Percentiles rank a stretch among this genome's conserved stretches.
phyloP scores from a whole-genome alignment of 23 tunicate species.

The Styela plicata region DNA sequence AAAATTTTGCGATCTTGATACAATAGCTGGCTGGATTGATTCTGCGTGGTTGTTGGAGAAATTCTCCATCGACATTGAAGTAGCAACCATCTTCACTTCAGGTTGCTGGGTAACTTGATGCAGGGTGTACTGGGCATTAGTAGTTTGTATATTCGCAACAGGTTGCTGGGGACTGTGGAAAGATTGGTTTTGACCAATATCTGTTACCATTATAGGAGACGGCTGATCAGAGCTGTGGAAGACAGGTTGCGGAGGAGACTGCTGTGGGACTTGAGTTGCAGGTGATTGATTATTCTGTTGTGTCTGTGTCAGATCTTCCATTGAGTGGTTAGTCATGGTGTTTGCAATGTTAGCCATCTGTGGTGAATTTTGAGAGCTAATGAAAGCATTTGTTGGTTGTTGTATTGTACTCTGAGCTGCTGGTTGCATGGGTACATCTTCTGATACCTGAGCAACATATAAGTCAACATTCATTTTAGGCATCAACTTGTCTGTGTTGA shows the following conservation, averaged over 20 bases:
- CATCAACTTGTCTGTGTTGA: neutral
- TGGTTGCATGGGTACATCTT: neutral
- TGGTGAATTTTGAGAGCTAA: neutral
- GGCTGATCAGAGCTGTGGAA: neutral
- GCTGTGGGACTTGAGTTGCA: neutral
- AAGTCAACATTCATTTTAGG: neutral
- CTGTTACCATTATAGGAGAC: neutral
- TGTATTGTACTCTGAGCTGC: too few relatives aligned
- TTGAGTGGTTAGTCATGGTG: neutral
- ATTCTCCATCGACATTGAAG: neutral
- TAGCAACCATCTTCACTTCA: neutral
- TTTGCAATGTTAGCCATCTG: neutral
- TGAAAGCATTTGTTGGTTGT: neutral
- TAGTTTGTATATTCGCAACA: too few relatives aligned
- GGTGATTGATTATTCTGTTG: neutral
- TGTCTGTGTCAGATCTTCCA: neutral
- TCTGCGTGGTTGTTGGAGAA: neutral
- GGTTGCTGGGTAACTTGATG: neutral
- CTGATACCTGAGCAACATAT: neutral
- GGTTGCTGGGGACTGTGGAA: neutral
- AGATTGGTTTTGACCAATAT: neutral
- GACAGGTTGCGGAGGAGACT: neutral
- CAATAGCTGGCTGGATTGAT: neutral
- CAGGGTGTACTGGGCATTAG: neutral
- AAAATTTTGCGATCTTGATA: neutral